Evolutionary conservation across 2,888 invertebrate genomes (phyloP).

Genomic region (Camptogramma bilineatum): DNA sequence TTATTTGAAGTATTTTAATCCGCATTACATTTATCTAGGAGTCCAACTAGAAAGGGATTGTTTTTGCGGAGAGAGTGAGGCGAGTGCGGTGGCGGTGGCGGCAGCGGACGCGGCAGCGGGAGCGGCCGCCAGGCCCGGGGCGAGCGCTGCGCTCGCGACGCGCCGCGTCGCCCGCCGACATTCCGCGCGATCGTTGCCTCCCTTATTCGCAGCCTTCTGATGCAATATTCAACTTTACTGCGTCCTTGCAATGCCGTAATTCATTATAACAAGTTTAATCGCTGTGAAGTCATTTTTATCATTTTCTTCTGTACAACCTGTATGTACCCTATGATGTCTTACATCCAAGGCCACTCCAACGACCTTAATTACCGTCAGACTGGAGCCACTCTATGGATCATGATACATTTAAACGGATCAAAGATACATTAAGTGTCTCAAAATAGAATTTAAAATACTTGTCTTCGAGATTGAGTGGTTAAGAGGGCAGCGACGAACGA

Average conservation of each 20-base stretch:
- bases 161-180: conserved; percentile 66
- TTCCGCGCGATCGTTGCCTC: conserved; percentile 82
- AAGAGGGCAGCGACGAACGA: no score
- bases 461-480: conserved; percentile 25
- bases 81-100: conserved; percentile 40
- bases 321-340: conserved; percentile 56
- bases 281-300: conserved; percentile 75
- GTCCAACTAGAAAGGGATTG: background rate
- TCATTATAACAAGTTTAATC: conserved; percentile 82
- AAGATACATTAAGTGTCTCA: conserved; percentile 34
- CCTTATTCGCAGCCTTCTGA: conserved; percentile 76
- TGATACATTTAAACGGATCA: conserved; percentile 57
- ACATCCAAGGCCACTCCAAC: conserved; percentile 74
- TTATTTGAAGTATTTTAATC: no score
- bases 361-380: conserved; percentile 72
- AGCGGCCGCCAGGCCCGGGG: conserved; percentile 24
- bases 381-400: conserved; percentile 61
- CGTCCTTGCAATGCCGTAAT: conserved; percentile 86
- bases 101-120: conserved; percentile 28
- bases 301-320: conserved; percentile 67
- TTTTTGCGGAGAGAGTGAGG: background rate
- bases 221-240: conserved; percentile 85
- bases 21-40: background rate
- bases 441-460: conserved; percentile 39
- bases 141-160: conserved; percentile 47